Percentiles rank a stretch among this genome's conserved stretches.
Conservation (phyloP, 2,113 vertebrate species). For the Lasiurus borealis region DNA sequence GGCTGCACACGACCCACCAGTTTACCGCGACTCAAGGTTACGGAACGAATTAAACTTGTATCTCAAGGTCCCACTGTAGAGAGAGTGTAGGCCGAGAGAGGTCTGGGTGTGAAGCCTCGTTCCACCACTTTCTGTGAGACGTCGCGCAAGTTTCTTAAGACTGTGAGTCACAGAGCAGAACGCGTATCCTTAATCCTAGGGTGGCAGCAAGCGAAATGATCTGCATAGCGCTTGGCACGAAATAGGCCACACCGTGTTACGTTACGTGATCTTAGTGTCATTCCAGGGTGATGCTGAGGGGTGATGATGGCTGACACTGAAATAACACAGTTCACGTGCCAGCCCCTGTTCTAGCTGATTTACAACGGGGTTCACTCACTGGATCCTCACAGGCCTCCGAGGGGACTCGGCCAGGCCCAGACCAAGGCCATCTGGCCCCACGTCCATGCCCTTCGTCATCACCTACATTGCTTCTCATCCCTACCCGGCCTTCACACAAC, state of each 20-base stretch:
- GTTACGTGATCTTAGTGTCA: not conserved
- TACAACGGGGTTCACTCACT: not conserved
- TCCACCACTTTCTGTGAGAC: not conserved
- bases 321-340: not conserved
- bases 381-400: not conserved
- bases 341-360: not conserved
- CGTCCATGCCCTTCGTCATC: not conserved
- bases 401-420: not conserved
- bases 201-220: constrained; percentile 7
- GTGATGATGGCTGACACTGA: not conserved
- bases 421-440: not conserved
- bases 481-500: not conserved
- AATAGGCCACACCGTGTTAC: not conserved
- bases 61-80: no score
- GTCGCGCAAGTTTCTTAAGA: not conserved
- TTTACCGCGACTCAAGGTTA: no score
- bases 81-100: not conserved
- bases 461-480: not conserved
- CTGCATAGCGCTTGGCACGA: not conserved
- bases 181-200: not conserved
- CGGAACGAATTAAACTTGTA: no score
- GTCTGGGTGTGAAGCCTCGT: not conserved
- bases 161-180: not conserved
- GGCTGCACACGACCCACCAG: no score
- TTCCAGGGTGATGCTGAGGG: not conserved